A percentile compares a stretch with the other conserved stretches of the same genome.
Conservation (phyloP, 2,888 invertebrate species). For the Pherbina coryleti region DNA sequence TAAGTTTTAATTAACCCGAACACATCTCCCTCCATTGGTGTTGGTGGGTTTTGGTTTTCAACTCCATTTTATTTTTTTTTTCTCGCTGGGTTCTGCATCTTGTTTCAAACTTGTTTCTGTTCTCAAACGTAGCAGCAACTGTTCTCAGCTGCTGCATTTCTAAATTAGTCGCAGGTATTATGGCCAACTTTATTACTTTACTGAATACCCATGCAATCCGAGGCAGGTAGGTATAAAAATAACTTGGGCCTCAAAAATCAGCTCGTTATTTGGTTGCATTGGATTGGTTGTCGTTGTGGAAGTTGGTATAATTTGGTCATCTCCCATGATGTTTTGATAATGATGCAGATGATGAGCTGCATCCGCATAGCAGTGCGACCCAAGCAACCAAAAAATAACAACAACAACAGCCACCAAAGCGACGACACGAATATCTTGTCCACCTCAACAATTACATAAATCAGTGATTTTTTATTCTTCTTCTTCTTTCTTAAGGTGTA, state of each 20-base stretch:
- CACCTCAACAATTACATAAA: slow-evolving; percentile 62
- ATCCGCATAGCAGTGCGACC: not conserved
- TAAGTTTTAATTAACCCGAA: slow-evolving; percentile 16
- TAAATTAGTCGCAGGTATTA: slow-evolving; percentile 22
- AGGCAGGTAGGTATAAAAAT: slow-evolving; percentile 2
- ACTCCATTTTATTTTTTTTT: slow-evolving; percentile 24
- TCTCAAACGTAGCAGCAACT: not conserved
- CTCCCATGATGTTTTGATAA: slow-evolving; percentile 65
- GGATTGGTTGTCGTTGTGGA: not conserved
- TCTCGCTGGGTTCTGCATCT: not conserved
- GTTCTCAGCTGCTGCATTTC: not conserved
- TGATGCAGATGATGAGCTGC: slow-evolving; percentile 43
- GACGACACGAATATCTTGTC: slow-evolving; percentile 55
- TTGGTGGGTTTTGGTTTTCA: not conserved
- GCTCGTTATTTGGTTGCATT: slow-evolving; percentile 13
- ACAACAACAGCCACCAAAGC: slow-evolving; percentile 1
- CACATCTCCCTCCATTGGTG: not conserved
- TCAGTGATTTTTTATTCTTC: slow-evolving; percentile 52
- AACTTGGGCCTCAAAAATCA: not conserved
- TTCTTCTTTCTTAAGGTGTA: slow-evolving; percentile 53
- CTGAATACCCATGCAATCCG: not conserved
- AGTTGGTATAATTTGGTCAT: slow-evolving; percentile 59
- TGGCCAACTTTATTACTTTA: slow-evolving; percentile 4
- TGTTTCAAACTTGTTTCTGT: not conserved
- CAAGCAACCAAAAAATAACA: slow-evolving; percentile 5